Conservation (phyloP, 2,797 vertebrate genomes). For the Hoplostethus atlanticus region DNA sequence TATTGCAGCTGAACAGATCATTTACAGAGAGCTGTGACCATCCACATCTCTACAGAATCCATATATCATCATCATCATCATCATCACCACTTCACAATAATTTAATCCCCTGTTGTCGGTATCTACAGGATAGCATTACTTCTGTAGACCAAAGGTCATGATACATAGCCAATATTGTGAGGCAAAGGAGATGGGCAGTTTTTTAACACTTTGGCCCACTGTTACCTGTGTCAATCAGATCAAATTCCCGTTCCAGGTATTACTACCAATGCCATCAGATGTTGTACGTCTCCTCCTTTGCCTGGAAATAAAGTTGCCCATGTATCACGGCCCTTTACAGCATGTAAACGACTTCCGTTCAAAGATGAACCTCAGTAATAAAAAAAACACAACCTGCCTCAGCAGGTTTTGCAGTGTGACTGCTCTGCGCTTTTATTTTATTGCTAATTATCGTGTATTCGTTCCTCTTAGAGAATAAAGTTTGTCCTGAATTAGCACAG, state of each 20-base stretch:
- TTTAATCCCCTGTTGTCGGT: constrained; percentile 63
- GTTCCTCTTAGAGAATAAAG: not conserved
- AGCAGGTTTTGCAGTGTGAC: constrained; percentile 17
- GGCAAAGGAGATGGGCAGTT: not conserved
- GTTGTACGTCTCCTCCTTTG: not conserved
- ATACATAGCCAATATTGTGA: constrained; percentile 22
- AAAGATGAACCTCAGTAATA: constrained; percentile 30
- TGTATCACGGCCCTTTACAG: constrained; percentile 13
- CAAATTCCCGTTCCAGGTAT: too few species aligned
- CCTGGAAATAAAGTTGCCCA: constrained; percentile 35
- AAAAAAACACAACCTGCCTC: constrained; percentile 19
- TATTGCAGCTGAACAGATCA: constrained; percentile 83
- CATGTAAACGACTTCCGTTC: constrained; percentile 52
- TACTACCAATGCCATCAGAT: not conserved
- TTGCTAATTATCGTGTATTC: constrained; percentile 50
- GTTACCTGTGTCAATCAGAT: too few species aligned
- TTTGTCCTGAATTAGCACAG: constrained; percentile 47
- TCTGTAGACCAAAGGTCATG: constrained; percentile 46
- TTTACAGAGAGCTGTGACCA: constrained; percentile 72
- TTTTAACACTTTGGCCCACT: not conserved
- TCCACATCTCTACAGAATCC: constrained; percentile 56
- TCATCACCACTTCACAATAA: constrained; percentile 73
- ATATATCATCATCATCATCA: constrained; percentile 27
- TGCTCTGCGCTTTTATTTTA: constrained; percentile 29
- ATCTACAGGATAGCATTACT: constrained; percentile 54